Evolutionary conservation across 2,113 vertebrate species (phyloP), one percentile per base, ranked within the genome.

Genomic region (Neofelis nebulosa): DNA sequence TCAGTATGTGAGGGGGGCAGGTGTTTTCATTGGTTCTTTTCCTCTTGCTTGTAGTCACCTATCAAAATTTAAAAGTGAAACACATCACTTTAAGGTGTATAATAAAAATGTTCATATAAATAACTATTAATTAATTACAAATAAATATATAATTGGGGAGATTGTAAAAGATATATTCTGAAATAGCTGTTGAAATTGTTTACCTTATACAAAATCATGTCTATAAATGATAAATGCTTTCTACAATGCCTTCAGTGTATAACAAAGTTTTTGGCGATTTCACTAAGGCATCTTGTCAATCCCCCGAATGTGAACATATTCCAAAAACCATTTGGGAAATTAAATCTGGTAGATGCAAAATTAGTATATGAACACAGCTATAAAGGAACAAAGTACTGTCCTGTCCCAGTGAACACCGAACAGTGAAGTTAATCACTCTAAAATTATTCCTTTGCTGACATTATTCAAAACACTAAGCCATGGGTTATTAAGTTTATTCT

Each of bases 401-500:
- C n/a, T 95, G 63, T 85, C n/a, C n/a, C 21, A 61, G 57, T 61
- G 57, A 61, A 61, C 57, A 61, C 57, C 8, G 57, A 61, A 23
- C 57, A 61, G 85, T 85, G 33, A 97, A 97, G 66, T 96, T 98
- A 97, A 97, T 97, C 80, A 97, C 80, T 79, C 4, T 97, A 76
- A 97, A 98, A 97, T 97, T 69, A 98, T 98, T 97, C 73, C 87
- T 98, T 92, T 97, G 94, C 66, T 98, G 91, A 98, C 98, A 98
- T 98, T 98, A 98, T 98, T 98, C 97, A 98, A 97, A 98, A 98
- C 94, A 92, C 29, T 98, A 97, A 98, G 52, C 52, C 92, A 95
- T 90, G 83, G 83, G 76, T 98, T 98, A 98, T 98, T 98, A 98
- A 98, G 82, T 73, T 25, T 95, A 92, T 98, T 99, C 95, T 98